Evolutionary conservation across 92 coral and sea anemone species (phyloP).

Genomic region (Heliopora coerulea): DNA sequence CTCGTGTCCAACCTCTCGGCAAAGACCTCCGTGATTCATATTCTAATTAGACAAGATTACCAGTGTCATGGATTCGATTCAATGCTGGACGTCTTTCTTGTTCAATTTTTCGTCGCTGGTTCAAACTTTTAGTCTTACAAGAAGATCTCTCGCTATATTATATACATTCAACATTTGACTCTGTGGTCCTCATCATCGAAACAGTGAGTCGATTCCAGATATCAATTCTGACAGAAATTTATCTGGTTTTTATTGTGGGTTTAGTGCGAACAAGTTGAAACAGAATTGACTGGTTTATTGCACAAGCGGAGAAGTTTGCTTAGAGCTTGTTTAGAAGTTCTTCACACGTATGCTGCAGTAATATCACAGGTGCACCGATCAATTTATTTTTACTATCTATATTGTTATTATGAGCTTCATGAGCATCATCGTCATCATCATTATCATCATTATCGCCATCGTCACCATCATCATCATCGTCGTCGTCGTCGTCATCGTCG

Average conservation of each 20-base stretch:
- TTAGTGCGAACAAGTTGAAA: constrained; percentile 96
- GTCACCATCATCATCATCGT: neutral
- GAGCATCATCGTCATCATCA: neutral
- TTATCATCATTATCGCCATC: neutral
- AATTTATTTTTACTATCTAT: neutral
- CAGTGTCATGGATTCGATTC: no score
- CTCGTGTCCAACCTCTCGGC: no score
- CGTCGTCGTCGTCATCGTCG: no score
- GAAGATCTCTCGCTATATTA: no score
- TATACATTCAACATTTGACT: no score
- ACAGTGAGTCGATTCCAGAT: no score
- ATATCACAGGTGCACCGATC: constrained; percentile 66
- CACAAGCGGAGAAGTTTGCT: constrained; percentile 85
- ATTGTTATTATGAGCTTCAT: neutral
- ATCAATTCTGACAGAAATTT: neutral
- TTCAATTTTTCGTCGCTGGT: no score
- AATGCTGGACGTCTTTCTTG: no score
- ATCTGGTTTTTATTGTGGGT: neutral
- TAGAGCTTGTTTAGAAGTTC: constrained; percentile 77
- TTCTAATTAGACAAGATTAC: no score
- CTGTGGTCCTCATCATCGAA: no score
- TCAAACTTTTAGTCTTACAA: no score
- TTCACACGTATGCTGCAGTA: constrained; percentile 97
- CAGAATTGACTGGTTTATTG: constrained; percentile 83
- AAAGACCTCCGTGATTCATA: no score